Evolutionary conservation across 2,113 vertebrate genomes (phyloP).

Genomic region (Etheostoma spectabile): DNA sequence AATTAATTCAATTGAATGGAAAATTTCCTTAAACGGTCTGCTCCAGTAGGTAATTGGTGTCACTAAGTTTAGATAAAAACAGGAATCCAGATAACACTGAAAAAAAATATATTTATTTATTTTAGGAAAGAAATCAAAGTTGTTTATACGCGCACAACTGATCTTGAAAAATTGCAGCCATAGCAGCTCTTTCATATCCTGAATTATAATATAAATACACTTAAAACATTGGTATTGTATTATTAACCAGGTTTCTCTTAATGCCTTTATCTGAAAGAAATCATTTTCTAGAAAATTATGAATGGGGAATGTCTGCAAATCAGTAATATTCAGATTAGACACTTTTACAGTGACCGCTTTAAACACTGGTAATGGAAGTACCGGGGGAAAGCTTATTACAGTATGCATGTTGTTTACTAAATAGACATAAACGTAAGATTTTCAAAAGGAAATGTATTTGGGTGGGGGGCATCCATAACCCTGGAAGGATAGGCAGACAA

Average conservation of each 20-base stretch:
- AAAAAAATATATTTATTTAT: no score
- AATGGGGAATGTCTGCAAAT: no score
- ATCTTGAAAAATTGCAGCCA: slow-evolving; percentile 6
- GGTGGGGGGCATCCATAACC: not conserved
- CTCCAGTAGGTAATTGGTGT: not conserved
- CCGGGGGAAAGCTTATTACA: not conserved
- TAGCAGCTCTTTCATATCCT: slow-evolving; percentile 12
- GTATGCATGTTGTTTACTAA: not conserved
- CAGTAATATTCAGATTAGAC: not conserved
- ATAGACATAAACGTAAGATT: not conserved
- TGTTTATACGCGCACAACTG: not conserved
- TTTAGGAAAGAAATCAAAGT: no score
- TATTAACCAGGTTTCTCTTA: not conserved
- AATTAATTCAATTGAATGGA: not conserved
- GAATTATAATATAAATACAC: not conserved
- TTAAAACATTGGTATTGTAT: no score
- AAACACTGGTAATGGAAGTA: not conserved
- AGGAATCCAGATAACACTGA: not conserved
- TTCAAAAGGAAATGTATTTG: not conserved
- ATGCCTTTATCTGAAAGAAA: not conserved
- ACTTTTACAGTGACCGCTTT: not conserved
- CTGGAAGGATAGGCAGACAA: not conserved
- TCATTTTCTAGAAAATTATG: no score
- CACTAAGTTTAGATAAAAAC: not conserved
- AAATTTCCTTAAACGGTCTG: not conserved